Evolutionary conservation across 2,797 vertebrate genomes (phyloP).

Genomic region (Chaetophractus vellerosus): DNA sequence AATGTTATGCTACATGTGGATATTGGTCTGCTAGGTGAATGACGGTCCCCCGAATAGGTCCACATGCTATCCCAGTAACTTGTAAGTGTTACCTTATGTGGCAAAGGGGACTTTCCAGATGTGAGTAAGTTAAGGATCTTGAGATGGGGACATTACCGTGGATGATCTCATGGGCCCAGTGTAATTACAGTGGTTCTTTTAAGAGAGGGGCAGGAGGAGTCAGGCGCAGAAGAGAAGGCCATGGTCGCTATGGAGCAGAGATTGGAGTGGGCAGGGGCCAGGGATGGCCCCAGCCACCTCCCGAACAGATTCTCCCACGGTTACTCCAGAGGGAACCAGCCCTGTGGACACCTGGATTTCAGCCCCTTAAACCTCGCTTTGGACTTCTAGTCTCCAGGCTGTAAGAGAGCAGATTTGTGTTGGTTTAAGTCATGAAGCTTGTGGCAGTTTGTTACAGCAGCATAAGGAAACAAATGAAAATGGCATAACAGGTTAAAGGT

Average conservation of each 20-base stretch:
- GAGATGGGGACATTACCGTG: not conserved
- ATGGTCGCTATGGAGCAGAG: not conserved
- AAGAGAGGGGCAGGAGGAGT: not conserved
- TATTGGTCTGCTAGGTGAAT: not conserved
- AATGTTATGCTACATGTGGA: not conserved
- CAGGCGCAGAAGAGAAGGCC: not conserved
- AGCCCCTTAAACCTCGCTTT: not conserved
- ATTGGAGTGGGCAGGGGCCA: not conserved
- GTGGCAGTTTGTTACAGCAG: not conserved
- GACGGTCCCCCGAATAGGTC: not conserved
- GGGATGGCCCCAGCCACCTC: not conserved
- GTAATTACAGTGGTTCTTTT: not conserved
- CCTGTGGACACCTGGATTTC: not conserved
- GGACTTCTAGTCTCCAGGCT: not conserved
- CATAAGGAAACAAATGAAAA: not conserved
- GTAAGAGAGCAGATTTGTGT: not conserved
- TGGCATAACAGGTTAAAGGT: not conserved
- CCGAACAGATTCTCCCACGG: not conserved
- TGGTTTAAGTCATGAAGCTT: not conserved
- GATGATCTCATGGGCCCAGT: not conserved
- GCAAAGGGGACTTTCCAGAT: not conserved
- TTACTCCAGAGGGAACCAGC: not conserved
- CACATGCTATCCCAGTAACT: no score
- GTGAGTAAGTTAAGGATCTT: not conserved
- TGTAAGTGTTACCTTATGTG: not conserved